Conservation (phyloP, 1,140 invertebrate genomes). For the Apis dorsata region DNA sequence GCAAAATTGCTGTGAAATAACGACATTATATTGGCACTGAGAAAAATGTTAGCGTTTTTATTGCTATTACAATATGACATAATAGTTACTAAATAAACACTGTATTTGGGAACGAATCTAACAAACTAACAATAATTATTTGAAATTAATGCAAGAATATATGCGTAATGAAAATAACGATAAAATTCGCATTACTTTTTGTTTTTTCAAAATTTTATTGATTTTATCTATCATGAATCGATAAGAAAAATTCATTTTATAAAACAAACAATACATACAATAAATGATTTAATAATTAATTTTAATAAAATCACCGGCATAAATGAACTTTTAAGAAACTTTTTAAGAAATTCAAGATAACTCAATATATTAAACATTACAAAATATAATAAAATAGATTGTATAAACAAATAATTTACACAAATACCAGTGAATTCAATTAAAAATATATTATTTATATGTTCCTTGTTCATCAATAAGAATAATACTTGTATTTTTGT, state of each 20-base stretch:
- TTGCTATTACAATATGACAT: constrained; percentile 15
- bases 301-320: neutral
- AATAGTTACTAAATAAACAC: constrained; percentile 4
- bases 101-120: neutral
- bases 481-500: constrained; percentile 5
- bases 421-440: constrained; percentile 1
- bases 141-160: neutral
- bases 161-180: neutral
- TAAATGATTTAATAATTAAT: neutral
- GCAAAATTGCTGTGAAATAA: constrained; percentile 28
- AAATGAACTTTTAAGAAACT: neutral
- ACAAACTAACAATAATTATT: constrained; percentile 16
- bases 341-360: neutral
- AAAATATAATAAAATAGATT: neutral
- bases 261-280: neutral
- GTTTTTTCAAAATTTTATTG: neutral
- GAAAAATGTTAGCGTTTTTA: constrained; percentile 42
- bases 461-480: neutral
- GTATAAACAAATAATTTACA: neutral
- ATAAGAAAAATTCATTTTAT: neutral
- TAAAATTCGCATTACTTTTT: neutral
- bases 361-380: neutral
- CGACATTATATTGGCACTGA: constrained; percentile 16
- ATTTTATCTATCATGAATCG: neutral
- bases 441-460: neutral